A percentile compares a stretch with the other conserved stretches of the same genome.
Evolutionary conservation across 2,888 invertebrate genomes (phyloP).

Genomic region (Ypsolopha scabrella): DNA sequence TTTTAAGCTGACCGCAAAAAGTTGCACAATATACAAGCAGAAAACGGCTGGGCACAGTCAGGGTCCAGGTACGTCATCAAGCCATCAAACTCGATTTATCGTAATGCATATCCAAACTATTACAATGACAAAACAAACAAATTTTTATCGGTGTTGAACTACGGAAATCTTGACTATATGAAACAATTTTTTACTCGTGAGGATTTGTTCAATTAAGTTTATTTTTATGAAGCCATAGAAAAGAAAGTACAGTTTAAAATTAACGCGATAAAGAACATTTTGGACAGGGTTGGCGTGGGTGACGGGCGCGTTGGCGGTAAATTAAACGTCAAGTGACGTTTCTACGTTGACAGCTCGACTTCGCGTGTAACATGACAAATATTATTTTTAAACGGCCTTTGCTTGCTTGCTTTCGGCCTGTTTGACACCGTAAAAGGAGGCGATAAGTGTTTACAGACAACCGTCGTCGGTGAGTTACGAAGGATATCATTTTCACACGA

Average conservation of each 20-base stretch:
- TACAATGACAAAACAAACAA: too few relatives aligned
- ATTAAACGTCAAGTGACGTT: slow-evolving; percentile 22
- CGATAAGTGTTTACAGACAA: slow-evolving; percentile 19
- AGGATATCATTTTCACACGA: not conserved
- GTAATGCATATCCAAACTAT: too few relatives aligned
- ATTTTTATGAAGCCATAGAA: not conserved
- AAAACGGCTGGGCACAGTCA: too few relatives aligned
- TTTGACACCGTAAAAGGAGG: slow-evolving; percentile 21
- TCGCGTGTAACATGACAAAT: slow-evolving; percentile 17
- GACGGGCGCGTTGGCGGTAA: slow-evolving; percentile 20
- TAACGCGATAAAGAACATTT: slow-evolving; percentile 9
- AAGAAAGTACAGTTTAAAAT: slow-evolving; percentile 5
- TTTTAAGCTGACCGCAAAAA: too few relatives aligned
- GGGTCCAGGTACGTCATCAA: too few relatives aligned
- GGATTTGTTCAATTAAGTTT: not conserved
- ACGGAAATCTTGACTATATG: not conserved
- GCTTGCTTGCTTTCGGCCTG: slow-evolving; percentile 20
- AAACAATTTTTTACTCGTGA: not conserved
- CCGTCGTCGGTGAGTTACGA: not conserved
- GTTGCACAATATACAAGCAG: too few relatives aligned
- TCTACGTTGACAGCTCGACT: slow-evolving; percentile 20
- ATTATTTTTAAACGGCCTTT: slow-evolving; percentile 15
- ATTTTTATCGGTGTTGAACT: not conserved
- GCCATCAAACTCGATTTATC: too few relatives aligned
- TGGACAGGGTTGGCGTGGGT: slow-evolving; percentile 8